phyloP scores from a whole-genome alignment of 1,140 invertebrate genomes.

The Drosophila gunungcola region DNA sequence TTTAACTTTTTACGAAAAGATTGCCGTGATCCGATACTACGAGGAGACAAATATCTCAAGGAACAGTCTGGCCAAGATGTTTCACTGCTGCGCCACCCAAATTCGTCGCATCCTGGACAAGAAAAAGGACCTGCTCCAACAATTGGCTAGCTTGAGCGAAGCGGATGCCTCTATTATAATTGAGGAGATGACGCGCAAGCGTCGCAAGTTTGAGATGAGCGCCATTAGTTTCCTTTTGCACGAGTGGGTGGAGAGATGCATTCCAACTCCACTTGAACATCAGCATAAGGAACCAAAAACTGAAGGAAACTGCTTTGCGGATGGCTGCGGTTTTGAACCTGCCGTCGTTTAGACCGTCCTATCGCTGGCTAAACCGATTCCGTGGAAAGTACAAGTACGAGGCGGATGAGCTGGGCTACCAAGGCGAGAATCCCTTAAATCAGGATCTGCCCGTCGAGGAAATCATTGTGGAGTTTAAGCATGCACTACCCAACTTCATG shows the following conservation, averaged over 20 bases:
- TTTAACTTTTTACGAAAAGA: constrained; percentile 81
- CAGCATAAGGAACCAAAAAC: constrained; percentile 69
- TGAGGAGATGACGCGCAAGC: constrained; percentile 80
- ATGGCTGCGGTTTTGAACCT: constrained; percentile 77
- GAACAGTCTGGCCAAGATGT: constrained; percentile 80
- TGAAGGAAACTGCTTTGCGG: constrained; percentile 70
- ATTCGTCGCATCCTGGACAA: constrained; percentile 80
- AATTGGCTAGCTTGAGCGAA: constrained; percentile 73
- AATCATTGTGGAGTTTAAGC: constrained; percentile 79
- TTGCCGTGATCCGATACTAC: constrained; percentile 80
- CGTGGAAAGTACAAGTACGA: constrained; percentile 80
- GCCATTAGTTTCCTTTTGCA: constrained; percentile 78
- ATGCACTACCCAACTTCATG: constrained; percentile 77
- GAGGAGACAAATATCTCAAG: constrained; percentile 79
- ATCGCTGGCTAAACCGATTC: constrained; percentile 79
- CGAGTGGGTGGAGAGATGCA: constrained; percentile 77
- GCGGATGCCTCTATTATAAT: constrained; percentile 77
- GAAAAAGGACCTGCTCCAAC: constrained; percentile 74
- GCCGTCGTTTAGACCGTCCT: constrained; percentile 75
- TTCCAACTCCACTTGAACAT: constrained; percentile 55
- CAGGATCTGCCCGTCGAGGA: constrained; percentile 68
- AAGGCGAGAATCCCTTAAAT: constrained; percentile 30
- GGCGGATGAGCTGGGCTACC: constrained; percentile 68
- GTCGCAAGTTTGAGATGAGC: constrained; percentile 81
- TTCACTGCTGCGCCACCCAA: constrained; percentile 81